Evolutionary conservation across 1,140 invertebrate genomes (phyloP).

Genomic region (Dendrolimus kikuchii): DNA sequence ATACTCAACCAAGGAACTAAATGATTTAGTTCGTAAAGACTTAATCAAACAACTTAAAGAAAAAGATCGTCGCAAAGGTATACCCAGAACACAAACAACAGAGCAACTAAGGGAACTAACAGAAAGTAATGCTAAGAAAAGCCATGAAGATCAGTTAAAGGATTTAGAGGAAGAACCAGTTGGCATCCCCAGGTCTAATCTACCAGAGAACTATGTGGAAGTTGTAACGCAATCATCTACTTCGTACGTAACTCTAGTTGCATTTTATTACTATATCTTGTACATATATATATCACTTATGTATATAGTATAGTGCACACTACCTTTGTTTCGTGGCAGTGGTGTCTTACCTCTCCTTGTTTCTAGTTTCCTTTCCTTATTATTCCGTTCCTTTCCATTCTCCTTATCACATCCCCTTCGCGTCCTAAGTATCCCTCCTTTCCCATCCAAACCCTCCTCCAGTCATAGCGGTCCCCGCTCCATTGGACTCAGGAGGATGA

Average conservation of each 20-base stretch:
- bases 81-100: slow-evolving; percentile 27
- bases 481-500: too few species aligned
- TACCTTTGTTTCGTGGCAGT: too few species aligned
- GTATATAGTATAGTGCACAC: too few species aligned
- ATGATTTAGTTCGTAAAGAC: slow-evolving; percentile 47
- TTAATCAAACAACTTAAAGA: slow-evolving; percentile 28
- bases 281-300: too few species aligned
- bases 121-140: slow-evolving; percentile 33
- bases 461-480: too few species aligned
- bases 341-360: too few species aligned
- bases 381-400: too few species aligned
- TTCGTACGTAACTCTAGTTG: slow-evolving; percentile 29
- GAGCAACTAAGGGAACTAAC: slow-evolving; percentile 15
- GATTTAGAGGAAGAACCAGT: slow-evolving; percentile 55
- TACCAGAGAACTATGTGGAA: slow-evolving; percentile 45
- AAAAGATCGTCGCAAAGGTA: slow-evolving; percentile 40
- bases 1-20: slow-evolving; percentile 53
- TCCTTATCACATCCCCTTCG: too few species aligned
- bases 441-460: too few species aligned
- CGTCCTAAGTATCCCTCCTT: too few species aligned
- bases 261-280: too few species aligned
- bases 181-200: slow-evolving; percentile 38
- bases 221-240: slow-evolving; percentile 42
- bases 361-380: too few species aligned
- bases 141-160: slow-evolving; percentile 33